Percentiles rank a stretch among this genome's conserved stretches.
Conservation (phyloP, 2,888 invertebrate genomes). For the Apodemia hepburni region DNA sequence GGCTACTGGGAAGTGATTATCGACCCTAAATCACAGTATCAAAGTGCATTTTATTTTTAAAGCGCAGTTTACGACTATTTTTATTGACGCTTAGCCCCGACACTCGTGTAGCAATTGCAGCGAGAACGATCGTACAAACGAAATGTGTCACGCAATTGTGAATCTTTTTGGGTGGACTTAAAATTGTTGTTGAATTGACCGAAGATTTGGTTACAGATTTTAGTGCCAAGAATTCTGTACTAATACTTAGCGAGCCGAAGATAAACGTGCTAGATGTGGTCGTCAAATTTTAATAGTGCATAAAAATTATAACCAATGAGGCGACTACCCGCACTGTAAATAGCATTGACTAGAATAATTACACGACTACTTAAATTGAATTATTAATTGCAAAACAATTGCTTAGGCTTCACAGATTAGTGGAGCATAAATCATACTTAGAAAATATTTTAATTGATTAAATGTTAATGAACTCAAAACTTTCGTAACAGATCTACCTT, state of each 20-base stretch:
- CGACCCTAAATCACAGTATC: conserved; percentile 39
- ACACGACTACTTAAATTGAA: conserved; percentile 19
- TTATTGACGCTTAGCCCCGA: conserved; percentile 77
- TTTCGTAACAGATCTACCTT: neutral
- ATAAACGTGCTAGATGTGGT: conserved; percentile 73
- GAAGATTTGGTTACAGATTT: conserved; percentile 29
- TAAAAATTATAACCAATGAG: conserved; percentile 79
- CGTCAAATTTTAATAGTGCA: conserved; percentile 79
- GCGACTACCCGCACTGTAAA: conserved; percentile 53
- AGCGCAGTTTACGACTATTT: conserved; percentile 67
- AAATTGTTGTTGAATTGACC: conserved; percentile 36
- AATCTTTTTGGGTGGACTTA: conserved; percentile 40
- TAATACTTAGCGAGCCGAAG: conserved; percentile 61
- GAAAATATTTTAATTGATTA: neutral
- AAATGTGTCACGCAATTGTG: conserved; percentile 38
- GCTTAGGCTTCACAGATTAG: neutral
- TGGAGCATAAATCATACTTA: neutral
- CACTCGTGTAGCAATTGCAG: conserved; percentile 64
- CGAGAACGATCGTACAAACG: conserved; percentile 52
- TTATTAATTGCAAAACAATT: conserved; percentile 16
- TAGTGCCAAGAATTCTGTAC: conserved; percentile 34
- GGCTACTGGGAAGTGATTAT: conserved; percentile 36
- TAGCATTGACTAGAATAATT: conserved; percentile 30
- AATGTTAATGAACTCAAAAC: neutral
- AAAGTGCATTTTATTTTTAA: conserved; percentile 42